Evolutionary conservation across 1,140 invertebrate species (phyloP).

Genomic region (Cataglyphis hispanica): DNA sequence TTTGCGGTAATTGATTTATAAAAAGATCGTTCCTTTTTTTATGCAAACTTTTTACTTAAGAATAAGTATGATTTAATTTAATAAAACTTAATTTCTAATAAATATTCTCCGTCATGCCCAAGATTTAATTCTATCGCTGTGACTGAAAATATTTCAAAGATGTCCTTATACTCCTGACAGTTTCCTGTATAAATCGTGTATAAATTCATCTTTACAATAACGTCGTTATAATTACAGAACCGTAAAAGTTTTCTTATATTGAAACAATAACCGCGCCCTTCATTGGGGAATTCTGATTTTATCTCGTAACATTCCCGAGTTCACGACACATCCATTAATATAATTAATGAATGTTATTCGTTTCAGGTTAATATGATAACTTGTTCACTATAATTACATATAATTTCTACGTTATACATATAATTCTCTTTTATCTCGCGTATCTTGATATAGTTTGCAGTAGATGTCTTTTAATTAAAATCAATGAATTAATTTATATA

Average conservation of each 20-base stretch:
- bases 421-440: background rate
- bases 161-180: conserved; percentile 20
- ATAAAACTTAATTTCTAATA: background rate
- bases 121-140: conserved; percentile 13
- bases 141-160: conserved; percentile 34
- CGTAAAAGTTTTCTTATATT: conserved; percentile 34
- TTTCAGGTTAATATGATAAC: too few species aligned
- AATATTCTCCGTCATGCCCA: background rate
- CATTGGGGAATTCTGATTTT: conserved; percentile 12
- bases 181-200: conserved; percentile 24
- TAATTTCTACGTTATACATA: background rate
- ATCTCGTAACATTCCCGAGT: conserved; percentile 6
- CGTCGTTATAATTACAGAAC: conserved; percentile 11
- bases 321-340: background rate
- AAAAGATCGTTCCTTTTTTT: background rate
- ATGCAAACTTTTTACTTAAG: background rate
- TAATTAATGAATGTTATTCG: too few species aligned
- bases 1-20: background rate
- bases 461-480: background rate
- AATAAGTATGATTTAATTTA: background rate
- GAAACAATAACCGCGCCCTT: background rate
- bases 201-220: conserved; percentile 29
- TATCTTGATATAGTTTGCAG: background rate
- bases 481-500: background rate
- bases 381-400: too few species aligned